phyloP scores from a whole-genome alignment of 2,113 vertebrate genomes.

The Muntiacus reevesi region DNA sequence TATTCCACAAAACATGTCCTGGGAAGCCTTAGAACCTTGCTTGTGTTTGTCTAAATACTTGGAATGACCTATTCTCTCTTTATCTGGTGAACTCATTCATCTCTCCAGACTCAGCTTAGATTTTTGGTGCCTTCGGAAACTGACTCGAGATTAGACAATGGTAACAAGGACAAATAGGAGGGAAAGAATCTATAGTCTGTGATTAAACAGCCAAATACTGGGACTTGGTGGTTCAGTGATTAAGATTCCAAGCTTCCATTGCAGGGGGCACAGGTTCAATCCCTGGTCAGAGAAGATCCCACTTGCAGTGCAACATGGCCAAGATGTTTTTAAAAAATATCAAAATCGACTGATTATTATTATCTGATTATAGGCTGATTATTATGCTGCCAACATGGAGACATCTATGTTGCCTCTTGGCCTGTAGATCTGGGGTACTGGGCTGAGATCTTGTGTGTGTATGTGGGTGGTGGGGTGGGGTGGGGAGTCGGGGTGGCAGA shows the following conservation, averaged over 20 bases:
- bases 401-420: not conserved
- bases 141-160: not conserved
- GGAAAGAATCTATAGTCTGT: not conserved
- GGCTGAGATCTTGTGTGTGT: not conserved
- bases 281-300: not conserved
- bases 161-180: not conserved
- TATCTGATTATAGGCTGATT: not conserved
- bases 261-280: not conserved
- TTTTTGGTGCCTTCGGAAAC: not conserved
- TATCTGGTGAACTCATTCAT: not conserved
- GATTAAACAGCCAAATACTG: not conserved
- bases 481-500: not conserved
- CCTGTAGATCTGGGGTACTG: not conserved
- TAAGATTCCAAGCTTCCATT: not conserved
- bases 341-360: not conserved
- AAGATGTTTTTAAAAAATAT: not conserved
- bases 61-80: not conserved
- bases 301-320: not conserved
- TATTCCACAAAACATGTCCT: not conserved
- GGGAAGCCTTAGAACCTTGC: not conserved
- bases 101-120: not conserved
- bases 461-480: not conserved
- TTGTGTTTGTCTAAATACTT: not conserved
- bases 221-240: not conserved
- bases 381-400: not conserved